Conservation (phyloP, 1,140 invertebrate genomes). For the Sycophila sp. region DNA sequence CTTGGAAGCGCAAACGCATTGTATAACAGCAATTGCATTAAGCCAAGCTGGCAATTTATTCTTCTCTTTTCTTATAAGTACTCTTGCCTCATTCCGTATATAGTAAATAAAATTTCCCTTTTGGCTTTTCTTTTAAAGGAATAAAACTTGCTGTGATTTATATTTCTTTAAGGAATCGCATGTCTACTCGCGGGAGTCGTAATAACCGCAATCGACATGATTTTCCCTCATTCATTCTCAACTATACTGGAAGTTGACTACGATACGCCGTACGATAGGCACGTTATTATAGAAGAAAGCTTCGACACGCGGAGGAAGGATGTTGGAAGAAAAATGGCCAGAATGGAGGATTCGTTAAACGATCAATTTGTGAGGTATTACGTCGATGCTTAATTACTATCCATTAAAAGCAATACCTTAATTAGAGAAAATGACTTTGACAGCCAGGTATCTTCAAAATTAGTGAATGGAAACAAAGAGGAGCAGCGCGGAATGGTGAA, state of each 20-base stretch:
- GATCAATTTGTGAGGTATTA: conserved; percentile 58
- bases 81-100: not conserved
- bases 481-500: conserved; percentile 58
- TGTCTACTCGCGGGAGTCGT: conserved; percentile 80
- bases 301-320: conserved; percentile 71
- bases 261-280: conserved; percentile 91
- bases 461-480: conserved; percentile 52
- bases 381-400: not conserved
- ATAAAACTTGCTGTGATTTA: not conserved
- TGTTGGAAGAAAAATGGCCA: conserved; percentile 70
- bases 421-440: conserved; percentile 30
- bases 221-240: conserved; percentile 91
- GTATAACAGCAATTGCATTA: not conserved
- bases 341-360: conserved; percentile 61
- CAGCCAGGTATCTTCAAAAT: conserved; percentile 58
- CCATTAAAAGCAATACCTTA: not conserved
- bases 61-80: not conserved
- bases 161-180: conserved; percentile 73
- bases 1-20: not conserved
- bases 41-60: not conserved
- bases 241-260: conserved; percentile 94
- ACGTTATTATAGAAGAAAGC: conserved; percentile 91
- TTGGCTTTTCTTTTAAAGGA: not conserved
- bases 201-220: conserved; percentile 83
- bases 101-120: not conserved